Evolutionary conservation across 2,888 invertebrate genomes (phyloP).

Genomic region (Bhutanitis thaidina): DNA sequence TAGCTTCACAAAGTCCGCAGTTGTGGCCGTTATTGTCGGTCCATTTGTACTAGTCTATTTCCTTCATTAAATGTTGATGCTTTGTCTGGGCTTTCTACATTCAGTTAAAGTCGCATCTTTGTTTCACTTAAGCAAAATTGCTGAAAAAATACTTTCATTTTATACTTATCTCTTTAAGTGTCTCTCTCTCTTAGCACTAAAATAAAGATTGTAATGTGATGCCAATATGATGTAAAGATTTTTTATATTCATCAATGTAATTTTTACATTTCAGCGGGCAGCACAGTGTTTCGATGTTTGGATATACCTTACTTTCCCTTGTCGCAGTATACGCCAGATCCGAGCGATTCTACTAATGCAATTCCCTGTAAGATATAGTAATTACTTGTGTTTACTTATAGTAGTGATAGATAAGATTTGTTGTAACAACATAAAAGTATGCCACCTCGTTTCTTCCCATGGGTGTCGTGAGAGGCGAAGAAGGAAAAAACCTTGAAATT

Average conservation of each 20-base stretch:
- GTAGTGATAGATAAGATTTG: too few species aligned
- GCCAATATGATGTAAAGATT: too few species aligned
- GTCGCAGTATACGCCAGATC: constrained; percentile 92
- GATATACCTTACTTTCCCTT: constrained; percentile 94
- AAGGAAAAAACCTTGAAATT: too few species aligned
- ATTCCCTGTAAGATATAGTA: constrained; percentile 91
- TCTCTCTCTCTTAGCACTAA: too few species aligned
- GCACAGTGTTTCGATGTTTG: constrained; percentile 85
- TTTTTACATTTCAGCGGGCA: constrained; percentile 81
- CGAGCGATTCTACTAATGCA: constrained; percentile 93
- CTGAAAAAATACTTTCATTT: too few species aligned
- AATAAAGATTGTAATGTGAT: too few species aligned
- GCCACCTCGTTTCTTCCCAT: too few species aligned
- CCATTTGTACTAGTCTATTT: constrained; percentile 48
- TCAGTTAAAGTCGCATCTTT: background rate
- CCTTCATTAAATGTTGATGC: constrained; percentile 24
- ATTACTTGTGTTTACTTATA: background rate
- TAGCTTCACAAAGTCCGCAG: constrained; percentile 47
- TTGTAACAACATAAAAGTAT: too few species aligned
- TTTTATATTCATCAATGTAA: too few species aligned
- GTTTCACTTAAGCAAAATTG: too few species aligned
- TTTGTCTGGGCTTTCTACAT: constrained; percentile 28
- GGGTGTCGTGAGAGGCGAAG: too few species aligned
- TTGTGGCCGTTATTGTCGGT: constrained; percentile 41
- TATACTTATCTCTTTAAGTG: too few species aligned